phyloP scores from a whole-genome alignment of 2,888 invertebrate species.

The Morinoia aosen region DNA sequence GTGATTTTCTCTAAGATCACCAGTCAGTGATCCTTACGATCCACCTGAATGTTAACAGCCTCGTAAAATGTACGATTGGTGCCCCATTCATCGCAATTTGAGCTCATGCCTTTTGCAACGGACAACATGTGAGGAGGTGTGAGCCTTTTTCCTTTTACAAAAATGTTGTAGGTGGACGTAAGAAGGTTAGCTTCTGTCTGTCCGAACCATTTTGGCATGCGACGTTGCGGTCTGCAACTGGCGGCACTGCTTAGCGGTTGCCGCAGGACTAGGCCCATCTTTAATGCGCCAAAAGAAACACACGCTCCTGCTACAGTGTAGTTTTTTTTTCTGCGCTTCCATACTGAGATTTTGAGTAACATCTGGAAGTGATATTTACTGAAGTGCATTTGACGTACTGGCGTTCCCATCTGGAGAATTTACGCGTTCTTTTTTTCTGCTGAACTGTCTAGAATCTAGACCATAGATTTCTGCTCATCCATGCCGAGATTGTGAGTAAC shows the following conservation, averaged over 20 bases:
- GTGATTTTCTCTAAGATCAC: constrained; percentile 36
- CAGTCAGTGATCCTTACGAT: constrained; percentile 31
- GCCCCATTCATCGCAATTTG: constrained; percentile 35
- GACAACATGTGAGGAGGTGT: constrained; percentile 28
- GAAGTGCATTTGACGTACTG: not conserved
- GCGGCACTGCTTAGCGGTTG: not conserved
- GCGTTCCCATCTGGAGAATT: not conserved
- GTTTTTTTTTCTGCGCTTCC: not conserved
- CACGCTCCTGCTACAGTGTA: not conserved
- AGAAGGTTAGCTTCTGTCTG: not conserved
- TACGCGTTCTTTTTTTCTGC: not conserved
- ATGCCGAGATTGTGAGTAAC: too few species aligned
- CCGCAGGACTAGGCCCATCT: constrained; percentile 43
- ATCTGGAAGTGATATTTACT: not conserved
- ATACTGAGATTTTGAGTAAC: not conserved
- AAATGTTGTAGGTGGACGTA: not conserved
- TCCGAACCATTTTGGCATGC: constrained; percentile 31
- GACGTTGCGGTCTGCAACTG: not conserved
- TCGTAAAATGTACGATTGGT: constrained; percentile 29
- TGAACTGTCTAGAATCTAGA: not conserved
- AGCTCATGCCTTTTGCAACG: constrained; percentile 25
- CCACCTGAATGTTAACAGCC: constrained; percentile 38
- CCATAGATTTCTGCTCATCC: not conserved
- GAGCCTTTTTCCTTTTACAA: constrained; percentile 26
- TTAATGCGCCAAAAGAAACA: not conserved